These are phyloP conservation scores for Podarcis cretensis DNA, from an alignment of 2,113 vertebrate species.

Conservation along the genomic window DNA sequence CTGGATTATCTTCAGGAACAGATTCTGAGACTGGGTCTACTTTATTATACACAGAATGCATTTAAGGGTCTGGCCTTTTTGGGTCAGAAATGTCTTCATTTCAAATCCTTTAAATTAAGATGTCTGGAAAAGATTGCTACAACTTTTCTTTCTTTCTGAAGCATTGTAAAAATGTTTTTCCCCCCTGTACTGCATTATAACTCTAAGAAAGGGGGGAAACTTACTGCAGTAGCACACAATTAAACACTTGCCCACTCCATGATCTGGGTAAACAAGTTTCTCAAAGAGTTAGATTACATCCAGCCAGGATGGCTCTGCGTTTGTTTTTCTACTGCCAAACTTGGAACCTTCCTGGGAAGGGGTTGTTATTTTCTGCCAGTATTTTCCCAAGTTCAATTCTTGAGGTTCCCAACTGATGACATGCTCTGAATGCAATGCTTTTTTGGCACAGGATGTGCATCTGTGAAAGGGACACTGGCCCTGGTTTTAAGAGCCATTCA, in stretches of 20 bases:
- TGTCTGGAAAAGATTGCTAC: neutral
- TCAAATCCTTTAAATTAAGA: neutral
- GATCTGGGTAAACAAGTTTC: slow-evolving; percentile 57
- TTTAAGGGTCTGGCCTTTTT: neutral
- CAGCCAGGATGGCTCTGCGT: slow-evolving; percentile 57
- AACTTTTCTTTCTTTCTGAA: neutral
- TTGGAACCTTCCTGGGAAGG: slow-evolving; percentile 71
- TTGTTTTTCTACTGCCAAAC: slow-evolving; percentile 65
- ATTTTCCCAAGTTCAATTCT: slow-evolving; percentile 72
- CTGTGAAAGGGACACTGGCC: slow-evolving; percentile 62
- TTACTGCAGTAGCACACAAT: neutral
- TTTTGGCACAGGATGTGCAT: slow-evolving; percentile 39
- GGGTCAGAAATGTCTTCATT: neutral
- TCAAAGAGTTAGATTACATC: slow-evolving; percentile 61
- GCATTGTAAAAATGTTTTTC: too few relatives aligned
- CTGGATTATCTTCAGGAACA: neutral
- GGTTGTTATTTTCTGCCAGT: slow-evolving; percentile 65
- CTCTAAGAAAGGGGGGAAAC: neutral
- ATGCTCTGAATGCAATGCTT: slow-evolving; percentile 60
- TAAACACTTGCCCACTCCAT: slow-evolving; percentile 9
- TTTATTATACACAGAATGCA: neutral
- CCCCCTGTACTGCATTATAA: neutral
- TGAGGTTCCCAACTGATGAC: slow-evolving; percentile 74
- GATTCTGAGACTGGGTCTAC: neutral
- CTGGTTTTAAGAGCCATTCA: slow-evolving; percentile 61